A percentile compares a stretch with the other conserved stretches of the same genome.
Evolutionary conservation across 2,888 invertebrate genomes (phyloP).

Genomic region (Odiellus spinosus): DNA sequence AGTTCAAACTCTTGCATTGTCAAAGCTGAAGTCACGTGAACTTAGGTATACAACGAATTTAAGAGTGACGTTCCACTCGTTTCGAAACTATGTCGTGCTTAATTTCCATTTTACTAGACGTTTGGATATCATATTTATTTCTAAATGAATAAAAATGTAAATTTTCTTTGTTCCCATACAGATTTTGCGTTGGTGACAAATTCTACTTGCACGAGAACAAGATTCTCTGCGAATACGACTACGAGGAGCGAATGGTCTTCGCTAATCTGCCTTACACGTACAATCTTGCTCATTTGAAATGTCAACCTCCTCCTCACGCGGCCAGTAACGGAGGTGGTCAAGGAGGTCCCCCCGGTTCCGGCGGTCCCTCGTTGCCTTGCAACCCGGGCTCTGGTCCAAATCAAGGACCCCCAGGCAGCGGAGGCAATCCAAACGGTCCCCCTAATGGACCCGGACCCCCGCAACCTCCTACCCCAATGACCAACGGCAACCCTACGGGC

Average conservation of each 20-base stretch:
- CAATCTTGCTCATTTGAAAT: constrained; percentile 59
- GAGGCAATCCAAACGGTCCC: background rate
- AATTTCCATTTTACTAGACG: too few species aligned
- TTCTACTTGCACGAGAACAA: constrained; percentile 87
- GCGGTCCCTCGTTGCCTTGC: constrained; percentile 59
- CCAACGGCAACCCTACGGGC: background rate
- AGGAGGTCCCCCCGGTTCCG: constrained; percentile 24
- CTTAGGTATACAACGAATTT: too few species aligned
- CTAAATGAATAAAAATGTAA: too few species aligned
- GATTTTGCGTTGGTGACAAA: constrained; percentile 87
- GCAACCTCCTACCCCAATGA: background rate
- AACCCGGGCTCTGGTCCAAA: constrained; percentile 58
- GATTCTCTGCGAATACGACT: constrained; percentile 86
- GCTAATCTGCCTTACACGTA: constrained; percentile 73
- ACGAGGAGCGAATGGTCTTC: constrained; percentile 71
- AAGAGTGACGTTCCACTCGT: too few species aligned
- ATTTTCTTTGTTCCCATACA: too few species aligned
- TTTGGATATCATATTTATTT: too few species aligned
- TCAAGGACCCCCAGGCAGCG: background rate
- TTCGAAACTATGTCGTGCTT: too few species aligned
- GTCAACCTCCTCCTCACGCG: constrained; percentile 24
- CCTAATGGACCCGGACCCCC: background rate
- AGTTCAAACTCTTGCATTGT: too few species aligned
- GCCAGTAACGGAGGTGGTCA: background rate
- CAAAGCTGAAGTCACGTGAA: too few species aligned